Percentiles rank a stretch among this genome's conserved stretches.
These are phyloP conservation scores for Serrognathus titanus DNA, from an alignment of 2,888 invertebrate genomes.

Conservation along the genomic window DNA sequence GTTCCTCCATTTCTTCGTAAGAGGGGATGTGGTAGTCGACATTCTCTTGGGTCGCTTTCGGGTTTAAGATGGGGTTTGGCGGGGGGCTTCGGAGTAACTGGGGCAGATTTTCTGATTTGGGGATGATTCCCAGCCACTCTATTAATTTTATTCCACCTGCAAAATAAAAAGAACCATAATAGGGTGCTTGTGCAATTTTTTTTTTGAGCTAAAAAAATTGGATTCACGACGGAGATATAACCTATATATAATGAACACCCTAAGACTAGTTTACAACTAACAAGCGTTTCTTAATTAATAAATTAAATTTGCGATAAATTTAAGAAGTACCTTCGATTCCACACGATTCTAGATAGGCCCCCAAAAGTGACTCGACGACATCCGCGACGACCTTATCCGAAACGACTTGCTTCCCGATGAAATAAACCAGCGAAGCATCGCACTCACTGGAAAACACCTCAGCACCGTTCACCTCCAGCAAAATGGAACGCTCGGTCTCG, in stretches of 20 bases:
- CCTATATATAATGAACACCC: no score
- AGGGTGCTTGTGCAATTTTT: no score
- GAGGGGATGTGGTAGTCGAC: constrained; percentile 48
- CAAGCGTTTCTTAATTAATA: no score
- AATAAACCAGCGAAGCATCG: constrained; percentile 28
- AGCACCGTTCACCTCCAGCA: constrained; percentile 31
- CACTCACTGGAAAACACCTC: constrained; percentile 10
- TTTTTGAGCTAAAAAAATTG: no score
- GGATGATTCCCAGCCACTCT: constrained; percentile 53
- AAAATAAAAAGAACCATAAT: not conserved
- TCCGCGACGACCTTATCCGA: constrained; percentile 74
- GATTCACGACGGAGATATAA: no score
- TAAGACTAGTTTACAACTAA: no score
- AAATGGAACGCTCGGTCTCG: constrained; percentile 27
- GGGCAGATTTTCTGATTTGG: constrained; percentile 35
- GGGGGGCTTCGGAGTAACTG: constrained; percentile 32
- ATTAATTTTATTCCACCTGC: constrained; percentile 35
- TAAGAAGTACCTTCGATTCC: constrained; percentile 45
- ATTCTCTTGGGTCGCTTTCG: constrained; percentile 44
- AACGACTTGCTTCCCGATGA: constrained; percentile 51
- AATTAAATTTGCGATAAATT: no score
- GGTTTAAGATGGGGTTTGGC: constrained; percentile 45
- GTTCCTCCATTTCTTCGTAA: constrained; percentile 55
- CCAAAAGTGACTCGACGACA: constrained; percentile 81
- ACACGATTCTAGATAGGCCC: constrained; percentile 62